Evolutionary conservation across 2,888 invertebrate species (phyloP).

Genomic region (Andricus quercusramuli): DNA sequence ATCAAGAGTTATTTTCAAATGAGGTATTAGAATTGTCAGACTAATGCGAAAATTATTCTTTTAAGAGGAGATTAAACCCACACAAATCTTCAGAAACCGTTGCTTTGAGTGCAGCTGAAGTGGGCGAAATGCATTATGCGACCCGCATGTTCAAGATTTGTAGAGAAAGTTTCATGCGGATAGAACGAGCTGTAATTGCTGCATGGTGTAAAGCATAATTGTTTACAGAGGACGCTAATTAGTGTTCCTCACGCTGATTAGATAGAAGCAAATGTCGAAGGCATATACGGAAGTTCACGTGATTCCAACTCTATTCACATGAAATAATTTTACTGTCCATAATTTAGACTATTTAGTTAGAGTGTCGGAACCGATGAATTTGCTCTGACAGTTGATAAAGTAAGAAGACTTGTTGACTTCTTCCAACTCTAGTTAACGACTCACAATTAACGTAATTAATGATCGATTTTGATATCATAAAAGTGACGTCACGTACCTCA

Average conservation of each 20-base stretch:
- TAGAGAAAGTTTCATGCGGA: constrained; percentile 5
- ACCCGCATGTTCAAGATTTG: not conserved
- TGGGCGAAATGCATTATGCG: constrained; percentile 19
- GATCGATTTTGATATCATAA: too few species aligned
- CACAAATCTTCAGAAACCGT: constrained; percentile 1
- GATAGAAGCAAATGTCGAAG: not conserved
- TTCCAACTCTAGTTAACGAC: not conserved
- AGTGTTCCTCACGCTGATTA: constrained; percentile 1
- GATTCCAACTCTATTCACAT: too few species aligned
- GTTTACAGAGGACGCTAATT: constrained; percentile 18
- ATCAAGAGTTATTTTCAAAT: too few species aligned
- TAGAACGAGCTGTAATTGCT: not conserved
- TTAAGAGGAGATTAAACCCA: not conserved
- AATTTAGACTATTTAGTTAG: too few species aligned
- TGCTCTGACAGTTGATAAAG: not conserved
- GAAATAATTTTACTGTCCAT: too few species aligned
- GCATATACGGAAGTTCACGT: too few species aligned
- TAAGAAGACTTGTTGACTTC: not conserved
- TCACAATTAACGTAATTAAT: not conserved
- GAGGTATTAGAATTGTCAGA: not conserved
- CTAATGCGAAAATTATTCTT: not conserved
- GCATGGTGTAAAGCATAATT: not conserved
- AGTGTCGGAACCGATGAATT: not conserved
- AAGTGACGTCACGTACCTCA: too few species aligned
- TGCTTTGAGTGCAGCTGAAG: not conserved